Base-by-base conservation (phyloP, 2,797 vertebrate species). In the Lepilemur septentrionalis region DNA sequence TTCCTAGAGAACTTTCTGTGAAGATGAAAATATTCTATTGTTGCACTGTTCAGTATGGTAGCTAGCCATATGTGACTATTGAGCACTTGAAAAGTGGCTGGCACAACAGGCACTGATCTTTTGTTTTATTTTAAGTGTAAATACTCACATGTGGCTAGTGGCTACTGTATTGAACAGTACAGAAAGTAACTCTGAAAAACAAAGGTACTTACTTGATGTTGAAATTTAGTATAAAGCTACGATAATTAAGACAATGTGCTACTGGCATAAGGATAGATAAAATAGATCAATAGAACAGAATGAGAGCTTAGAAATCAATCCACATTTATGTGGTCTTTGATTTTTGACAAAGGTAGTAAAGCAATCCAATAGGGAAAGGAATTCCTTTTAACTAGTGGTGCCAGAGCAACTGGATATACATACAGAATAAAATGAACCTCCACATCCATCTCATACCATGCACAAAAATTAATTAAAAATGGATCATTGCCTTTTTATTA, bases 281-380 rank as follows among this genome's bases (percentile, higher is more conserved):
- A 57, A 55, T 75, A 52, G 67, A 63, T 75, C 10, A 28, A 13
- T 89, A 52, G 30, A 96, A 69, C 23, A 92, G 32, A 92, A 57
- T 59, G 59, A 96, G 61, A 89, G 13, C 20, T 73, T 69, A 73
- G 59, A 95, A 76, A 93, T 69, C 93, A 80, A 4, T 61, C 52
- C 59, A 92, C 7, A 57, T 7, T 50, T 91, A 38, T 4, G 15
- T 57, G 46, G 5, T 73, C 48, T 87, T 48, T 75, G 57, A 80
- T 69, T 82, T 96, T 79, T 93, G 48, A 73, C 76, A 88, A 86
- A 92, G 28, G 12, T 87, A n/a, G n/a, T 84, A 84, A 83, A 79
- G 46, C 28, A 90, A 38, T 83, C 57, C 63, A 75, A 80, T 25
- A 18, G n/a, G 18, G 15, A 93, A 93, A 82, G 30, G 63, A 78